Evolutionary conservation across 92 coral and sea anemone species (phyloP).

Genomic region (Paramuricea clavata): DNA sequence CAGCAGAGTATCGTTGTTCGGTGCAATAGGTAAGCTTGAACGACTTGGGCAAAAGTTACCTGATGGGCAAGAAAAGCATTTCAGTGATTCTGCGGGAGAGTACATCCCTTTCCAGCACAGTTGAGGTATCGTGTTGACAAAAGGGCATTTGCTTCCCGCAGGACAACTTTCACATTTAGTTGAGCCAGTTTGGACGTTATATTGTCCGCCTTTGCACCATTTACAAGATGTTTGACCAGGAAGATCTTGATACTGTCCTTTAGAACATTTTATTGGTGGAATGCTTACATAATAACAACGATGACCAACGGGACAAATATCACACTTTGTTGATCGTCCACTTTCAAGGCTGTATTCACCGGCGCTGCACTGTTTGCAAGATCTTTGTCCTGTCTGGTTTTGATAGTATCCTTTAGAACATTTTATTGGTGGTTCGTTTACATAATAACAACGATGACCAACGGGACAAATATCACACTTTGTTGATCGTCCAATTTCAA

Average conservation of each 20-base stretch:
- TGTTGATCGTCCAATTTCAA: neutral
- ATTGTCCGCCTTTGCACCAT: neutral
- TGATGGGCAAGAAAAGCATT: constrained; percentile 4
- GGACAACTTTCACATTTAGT: neutral
- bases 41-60: neutral
- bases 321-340: neutral
- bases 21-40: neutral
- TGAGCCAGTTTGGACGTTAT: neutral
- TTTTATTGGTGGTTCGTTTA: neutral
- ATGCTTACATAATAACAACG: neutral
- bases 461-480: neutral
- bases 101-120: neutral
- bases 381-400: neutral
- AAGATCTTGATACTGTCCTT: neutral
- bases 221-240: neutral
- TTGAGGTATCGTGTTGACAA: neutral
- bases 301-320: constrained; percentile 8
- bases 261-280: neutral
- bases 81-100: neutral
- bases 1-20: neutral
- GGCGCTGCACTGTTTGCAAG: neutral
- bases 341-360: neutral
- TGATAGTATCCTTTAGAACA: neutral
- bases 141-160: neutral
- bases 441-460: neutral